Percentiles rank a stretch among this genome's conserved stretches.
Evolutionary conservation across 1,140 invertebrate genomes (phyloP).

Genomic region (Leptinotarsa lineolata): DNA sequence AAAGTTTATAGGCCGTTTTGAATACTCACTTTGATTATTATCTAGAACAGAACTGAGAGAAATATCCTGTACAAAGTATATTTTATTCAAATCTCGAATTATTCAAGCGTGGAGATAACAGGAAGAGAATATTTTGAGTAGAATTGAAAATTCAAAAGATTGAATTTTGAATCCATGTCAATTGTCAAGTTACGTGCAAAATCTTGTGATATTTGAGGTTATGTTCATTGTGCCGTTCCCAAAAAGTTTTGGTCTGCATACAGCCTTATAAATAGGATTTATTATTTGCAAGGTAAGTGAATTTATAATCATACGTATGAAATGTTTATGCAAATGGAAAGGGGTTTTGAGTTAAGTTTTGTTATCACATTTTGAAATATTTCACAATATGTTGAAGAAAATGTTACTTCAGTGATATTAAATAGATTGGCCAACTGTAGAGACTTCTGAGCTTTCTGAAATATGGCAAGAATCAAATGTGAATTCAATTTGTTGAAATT

Average conservation of each 20-base stretch:
- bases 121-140: constrained; percentile 20
- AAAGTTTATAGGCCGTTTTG: background rate
- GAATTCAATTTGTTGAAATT: too few species aligned
- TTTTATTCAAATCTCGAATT: constrained; percentile 41
- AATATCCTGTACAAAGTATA: constrained; percentile 35
- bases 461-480: too few species aligned
- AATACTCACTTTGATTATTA: constrained; percentile 20
- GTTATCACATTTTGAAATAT: background rate
- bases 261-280: background rate
- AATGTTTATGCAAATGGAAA: background rate
- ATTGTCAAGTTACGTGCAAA: background rate
- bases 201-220: constrained; percentile 8
- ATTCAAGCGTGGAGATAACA: constrained; percentile 28
- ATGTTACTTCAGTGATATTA: background rate
- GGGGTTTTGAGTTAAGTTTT: background rate
- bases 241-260: background rate
- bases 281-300: background rate
- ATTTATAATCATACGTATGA: background rate
- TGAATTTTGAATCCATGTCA: background rate
- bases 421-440: too few species aligned
- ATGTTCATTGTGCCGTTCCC: background rate
- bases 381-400: background rate
- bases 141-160: background rate
- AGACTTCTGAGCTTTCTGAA: too few species aligned
- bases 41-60: constrained; percentile 35